Conservation (phyloP, 2,797 vertebrate species). For the Halcyon badia region DNA sequence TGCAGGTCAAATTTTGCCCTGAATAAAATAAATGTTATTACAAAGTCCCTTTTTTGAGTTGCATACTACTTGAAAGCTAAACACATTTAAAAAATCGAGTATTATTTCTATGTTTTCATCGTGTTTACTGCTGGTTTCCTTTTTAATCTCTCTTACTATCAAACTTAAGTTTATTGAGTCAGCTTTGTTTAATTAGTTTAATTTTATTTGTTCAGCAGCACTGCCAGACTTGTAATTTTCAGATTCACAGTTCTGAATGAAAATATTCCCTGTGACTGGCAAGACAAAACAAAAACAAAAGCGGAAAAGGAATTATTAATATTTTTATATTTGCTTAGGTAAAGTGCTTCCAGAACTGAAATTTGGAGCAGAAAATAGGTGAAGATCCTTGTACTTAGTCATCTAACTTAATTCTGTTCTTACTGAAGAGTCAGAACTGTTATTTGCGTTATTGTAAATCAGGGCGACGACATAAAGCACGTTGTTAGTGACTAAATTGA, state of each 20-base stretch:
- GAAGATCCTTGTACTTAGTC: neutral
- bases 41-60: neutral
- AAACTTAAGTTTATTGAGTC: conserved; percentile 27
- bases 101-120: neutral
- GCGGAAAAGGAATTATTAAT: conserved; percentile 19
- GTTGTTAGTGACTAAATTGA: neutral
- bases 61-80: neutral
- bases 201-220: conserved; percentile 36
- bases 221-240: conserved; percentile 38
- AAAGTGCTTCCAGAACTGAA: conserved; percentile 37
- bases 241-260: conserved; percentile 51
- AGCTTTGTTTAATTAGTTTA: conserved; percentile 58
- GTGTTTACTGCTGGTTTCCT: neutral
- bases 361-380: neutral
- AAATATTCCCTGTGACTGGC: conserved; percentile 47
- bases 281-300: conserved; percentile 27
- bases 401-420: neutral
- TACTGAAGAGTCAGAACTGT: neutral
- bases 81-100: neutral
- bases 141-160: neutral
- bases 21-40: neutral
- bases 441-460: neutral
- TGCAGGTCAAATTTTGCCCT: neutral
- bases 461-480: neutral
- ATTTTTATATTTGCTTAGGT: conserved; percentile 21